Conservation (phyloP, 2,888 invertebrate genomes). For the Tinea trinotella region DNA sequence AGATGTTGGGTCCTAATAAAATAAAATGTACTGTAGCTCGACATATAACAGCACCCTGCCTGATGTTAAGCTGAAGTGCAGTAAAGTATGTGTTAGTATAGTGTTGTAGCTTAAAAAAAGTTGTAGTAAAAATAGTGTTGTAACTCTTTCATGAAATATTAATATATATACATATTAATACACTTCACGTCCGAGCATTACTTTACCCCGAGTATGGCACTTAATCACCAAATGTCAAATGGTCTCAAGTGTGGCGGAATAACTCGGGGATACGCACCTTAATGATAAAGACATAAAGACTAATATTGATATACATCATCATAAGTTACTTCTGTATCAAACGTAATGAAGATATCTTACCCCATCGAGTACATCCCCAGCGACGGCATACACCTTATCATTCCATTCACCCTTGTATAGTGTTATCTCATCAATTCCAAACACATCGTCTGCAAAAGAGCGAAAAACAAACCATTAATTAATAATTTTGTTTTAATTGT, state of each 20-base stretch:
- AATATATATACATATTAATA: constrained; percentile 32
- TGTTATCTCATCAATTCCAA: constrained; percentile 94
- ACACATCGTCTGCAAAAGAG: constrained; percentile 82
- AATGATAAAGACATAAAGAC: not conserved
- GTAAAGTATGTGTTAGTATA: no score
- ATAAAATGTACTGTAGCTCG: no score
- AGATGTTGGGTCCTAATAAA: no score
- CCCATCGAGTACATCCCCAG: constrained; percentile 95
- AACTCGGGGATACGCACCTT: constrained; percentile 53
- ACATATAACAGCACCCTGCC: no score
- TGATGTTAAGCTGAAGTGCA: no score
- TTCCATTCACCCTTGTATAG: constrained; percentile 90
- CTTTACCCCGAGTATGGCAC: constrained; percentile 59
- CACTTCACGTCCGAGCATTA: constrained; percentile 49
- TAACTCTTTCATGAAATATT: constrained; percentile 50
- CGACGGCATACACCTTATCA: constrained; percentile 90
- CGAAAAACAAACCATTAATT: not conserved
- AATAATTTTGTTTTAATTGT: not conserved
- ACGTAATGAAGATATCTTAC: constrained; percentile 66
- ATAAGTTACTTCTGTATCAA: not conserved
- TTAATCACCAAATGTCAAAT: constrained; percentile 50
- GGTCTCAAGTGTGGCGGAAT: constrained; percentile 65
- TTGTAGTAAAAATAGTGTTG: constrained; percentile 24
- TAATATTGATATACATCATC: no score
- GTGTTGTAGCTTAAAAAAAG: no score